A percentile compares a stretch with the other conserved stretches of the same genome.
phyloP scores from a whole-genome alignment of 2,113 vertebrate genomes.

The Mastomys natalensis region DNA sequence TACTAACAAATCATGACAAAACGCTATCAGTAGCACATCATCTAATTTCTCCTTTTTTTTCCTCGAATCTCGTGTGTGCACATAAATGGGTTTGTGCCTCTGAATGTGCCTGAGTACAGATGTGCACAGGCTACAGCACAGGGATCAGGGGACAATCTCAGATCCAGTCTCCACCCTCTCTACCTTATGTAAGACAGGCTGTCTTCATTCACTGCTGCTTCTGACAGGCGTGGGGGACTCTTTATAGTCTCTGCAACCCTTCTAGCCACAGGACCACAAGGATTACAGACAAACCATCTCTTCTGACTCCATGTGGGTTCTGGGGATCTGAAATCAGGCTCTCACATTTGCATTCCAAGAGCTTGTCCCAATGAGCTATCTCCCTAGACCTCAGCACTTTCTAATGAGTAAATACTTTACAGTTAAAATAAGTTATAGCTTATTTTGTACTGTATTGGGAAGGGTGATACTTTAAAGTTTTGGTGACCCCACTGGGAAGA shows the following conservation, averaged over 20 bases:
- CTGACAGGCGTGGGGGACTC: neutral
- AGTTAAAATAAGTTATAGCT: neutral
- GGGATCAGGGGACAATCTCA: neutral
- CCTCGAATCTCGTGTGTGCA: neutral
- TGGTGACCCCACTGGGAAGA: neutral
- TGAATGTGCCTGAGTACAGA: neutral
- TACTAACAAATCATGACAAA: neutral
- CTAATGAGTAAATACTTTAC: neutral
- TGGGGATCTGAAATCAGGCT: neutral
- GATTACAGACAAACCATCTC: neutral
- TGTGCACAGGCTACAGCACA: neutral
- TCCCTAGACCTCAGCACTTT: neutral
- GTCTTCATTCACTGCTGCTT: neutral
- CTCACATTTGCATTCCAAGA: neutral
- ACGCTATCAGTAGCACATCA: neutral
- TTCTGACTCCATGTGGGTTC: neutral
- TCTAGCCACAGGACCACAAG: neutral
- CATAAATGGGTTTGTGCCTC: neutral
- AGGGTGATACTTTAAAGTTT: conserved; percentile 18
- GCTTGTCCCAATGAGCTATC: neutral
- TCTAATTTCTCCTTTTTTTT: neutral
- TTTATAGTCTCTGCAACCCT: too few relatives aligned
- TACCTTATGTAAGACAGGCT: neutral
- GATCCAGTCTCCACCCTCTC: neutral
- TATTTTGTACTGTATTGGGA: neutral